A percentile compares a stretch with the other conserved stretches of the same genome.
Evolutionary conservation across 1,140 invertebrate genomes (phyloP).

Genomic region (Leptinotarsa lineolata): DNA sequence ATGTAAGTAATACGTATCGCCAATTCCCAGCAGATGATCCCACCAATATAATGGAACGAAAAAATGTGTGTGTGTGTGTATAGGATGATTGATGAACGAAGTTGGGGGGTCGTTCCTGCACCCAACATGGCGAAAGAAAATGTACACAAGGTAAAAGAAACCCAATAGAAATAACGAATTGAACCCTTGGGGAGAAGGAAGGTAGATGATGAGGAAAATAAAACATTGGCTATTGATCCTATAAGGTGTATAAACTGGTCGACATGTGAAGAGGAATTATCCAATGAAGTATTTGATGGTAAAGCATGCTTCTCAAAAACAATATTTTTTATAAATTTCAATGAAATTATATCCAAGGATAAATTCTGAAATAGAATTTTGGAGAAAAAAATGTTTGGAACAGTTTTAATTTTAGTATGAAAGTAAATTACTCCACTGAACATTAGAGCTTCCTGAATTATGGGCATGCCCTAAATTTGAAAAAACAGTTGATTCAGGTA

Average conservation of each 20-base stretch:
- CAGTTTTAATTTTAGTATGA: no score
- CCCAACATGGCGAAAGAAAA: not conserved
- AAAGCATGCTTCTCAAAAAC: no score
- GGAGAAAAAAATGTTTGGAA: no score
- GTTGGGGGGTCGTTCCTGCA: not conserved
- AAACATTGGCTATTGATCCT: slow-evolving; percentile 1
- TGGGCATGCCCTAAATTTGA: no score
- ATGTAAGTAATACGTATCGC: slow-evolving; percentile 15
- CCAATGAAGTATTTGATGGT: no score
- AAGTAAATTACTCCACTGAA: no score
- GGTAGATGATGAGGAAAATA: not conserved
- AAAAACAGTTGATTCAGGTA: no score
- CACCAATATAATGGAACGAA: slow-evolving; percentile 18
- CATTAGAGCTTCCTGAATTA: no score
- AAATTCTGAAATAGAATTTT: no score
- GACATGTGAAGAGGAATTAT: not conserved
- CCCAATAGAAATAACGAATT: slow-evolving; percentile 8
- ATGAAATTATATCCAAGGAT: no score
- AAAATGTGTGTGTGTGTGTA: slow-evolving; percentile 10
- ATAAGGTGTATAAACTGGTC: not conserved
- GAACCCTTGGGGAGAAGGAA: not conserved
- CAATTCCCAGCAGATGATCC: slow-evolving; percentile 23
- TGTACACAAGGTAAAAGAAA: slow-evolving; percentile 1
- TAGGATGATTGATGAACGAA: slow-evolving; percentile 20
- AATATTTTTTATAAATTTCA: no score